Evolutionary conservation across 2,888 invertebrate genomes (phyloP), one percentile per base, ranked within the genome.

Genomic region (Cheilosia scutellata): DNA sequence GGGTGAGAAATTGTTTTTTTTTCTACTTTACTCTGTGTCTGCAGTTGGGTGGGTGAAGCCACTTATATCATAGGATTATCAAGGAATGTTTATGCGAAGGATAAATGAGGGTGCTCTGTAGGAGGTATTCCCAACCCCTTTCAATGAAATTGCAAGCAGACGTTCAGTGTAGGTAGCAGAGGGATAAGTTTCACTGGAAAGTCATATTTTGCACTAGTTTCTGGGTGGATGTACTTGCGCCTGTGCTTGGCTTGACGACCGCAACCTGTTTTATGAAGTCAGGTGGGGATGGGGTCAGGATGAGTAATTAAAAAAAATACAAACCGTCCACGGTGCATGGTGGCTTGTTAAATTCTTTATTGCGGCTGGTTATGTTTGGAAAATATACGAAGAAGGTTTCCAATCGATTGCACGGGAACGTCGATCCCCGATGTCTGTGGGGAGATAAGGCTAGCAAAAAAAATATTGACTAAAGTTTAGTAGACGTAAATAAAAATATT

Each of bases 271-370:
- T 82, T 60, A 86, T 82, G 66, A 72, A 76, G 68, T 71, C 75
- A 60, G 65, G 58, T 53, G 68, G 62, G 72, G 33, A 20, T n/a
- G 49, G 5, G 47, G 53, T 47, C 49, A 62, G 44, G 66, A 76
- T 76, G 82, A 86, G 57, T 82, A 82, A 82, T 86, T 76, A 86
- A 82, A 82, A 72, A 86, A 82, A 82, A 72, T 58, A 63, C 29
- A 53, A 37, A 20, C 47, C 66, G 68, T 70, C 80, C 57, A 44
- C 49, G 53, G 7, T 68, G 76, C 37, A 57, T 76, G 76, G 66
- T 76, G 82, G 68, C 82, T 86, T 82, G 86, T 86, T 86, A 86
- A 86, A 86, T 86, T 82, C 86, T 86, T 86, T 86, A 86, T 86
- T 86, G 72, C 71, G 76, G 82, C 76, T 25, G 51, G 72, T 80